A percentile compares a stretch with the other conserved stretches of the same genome.
Evolutionary conservation across 2,888 invertebrate species (phyloP).

Genomic region (Acholoe squamosa): DNA sequence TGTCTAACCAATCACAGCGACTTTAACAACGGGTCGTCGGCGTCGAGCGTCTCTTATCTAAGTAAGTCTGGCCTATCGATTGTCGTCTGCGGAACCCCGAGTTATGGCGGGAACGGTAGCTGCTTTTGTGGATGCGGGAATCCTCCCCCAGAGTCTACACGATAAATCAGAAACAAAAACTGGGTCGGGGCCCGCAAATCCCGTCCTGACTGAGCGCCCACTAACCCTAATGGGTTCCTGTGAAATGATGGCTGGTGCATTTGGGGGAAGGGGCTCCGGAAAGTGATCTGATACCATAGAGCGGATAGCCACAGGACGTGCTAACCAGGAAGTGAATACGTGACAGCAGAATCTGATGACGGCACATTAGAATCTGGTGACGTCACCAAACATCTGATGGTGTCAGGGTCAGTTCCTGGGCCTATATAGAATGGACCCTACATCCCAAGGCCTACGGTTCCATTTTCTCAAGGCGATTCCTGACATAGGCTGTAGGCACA

Average conservation of each 20-base stretch:
- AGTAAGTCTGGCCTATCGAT: conserved; percentile 50
- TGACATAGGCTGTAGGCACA: too few relatives aligned
- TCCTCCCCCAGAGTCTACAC: not conserved
- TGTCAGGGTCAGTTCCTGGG: too few relatives aligned
- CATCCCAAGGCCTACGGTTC: too few relatives aligned
- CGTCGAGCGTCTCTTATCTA: conserved; percentile 34
- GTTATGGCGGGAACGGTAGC: conserved; percentile 37
- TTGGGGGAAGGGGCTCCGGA: not conserved
- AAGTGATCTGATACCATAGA: conserved; percentile 15
- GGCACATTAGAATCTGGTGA: not conserved
- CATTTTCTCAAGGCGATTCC: too few relatives aligned
- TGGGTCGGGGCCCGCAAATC: not conserved
- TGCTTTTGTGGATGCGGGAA: conserved; percentile 13
- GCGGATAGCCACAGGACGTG: not conserved
- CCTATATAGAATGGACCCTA: too few relatives aligned
- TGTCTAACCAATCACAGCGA: conserved; percentile 49
- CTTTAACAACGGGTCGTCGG: conserved; percentile 31
- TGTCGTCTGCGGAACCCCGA: conserved; percentile 21
- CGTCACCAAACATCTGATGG: not conserved
- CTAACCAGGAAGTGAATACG: conserved; percentile 23
- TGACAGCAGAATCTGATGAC: conserved; percentile 6
- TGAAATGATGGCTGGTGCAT: not conserved
- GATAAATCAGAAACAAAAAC: conserved; percentile 45
- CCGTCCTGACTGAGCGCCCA: not conserved
- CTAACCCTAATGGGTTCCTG: not conserved